phyloP scores from a whole-genome alignment of 2,113 vertebrate species.

The Stercorarius parasiticus region DNA sequence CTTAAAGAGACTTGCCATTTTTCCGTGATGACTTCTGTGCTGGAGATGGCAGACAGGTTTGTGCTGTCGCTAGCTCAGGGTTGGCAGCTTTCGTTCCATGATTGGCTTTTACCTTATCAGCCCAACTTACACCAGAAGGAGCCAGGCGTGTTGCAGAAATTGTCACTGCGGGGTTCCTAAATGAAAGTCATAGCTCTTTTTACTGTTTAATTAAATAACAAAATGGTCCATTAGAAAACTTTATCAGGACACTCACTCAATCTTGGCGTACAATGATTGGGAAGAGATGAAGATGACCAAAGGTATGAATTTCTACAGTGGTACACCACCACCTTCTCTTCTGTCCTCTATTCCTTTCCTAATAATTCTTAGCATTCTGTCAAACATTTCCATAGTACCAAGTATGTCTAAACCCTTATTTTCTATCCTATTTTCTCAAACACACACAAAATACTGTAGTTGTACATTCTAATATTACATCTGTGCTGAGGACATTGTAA shows the following conservation, averaged over 20 bases:
- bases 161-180: constrained; percentile 82
- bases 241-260: neutral
- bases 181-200: neutral
- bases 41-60: constrained; percentile 37
- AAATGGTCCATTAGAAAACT: neutral
- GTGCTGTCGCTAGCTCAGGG: constrained; percentile 35
- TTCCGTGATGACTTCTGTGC: constrained; percentile 75
- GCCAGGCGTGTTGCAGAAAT: constrained; percentile 82
- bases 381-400: neutral
- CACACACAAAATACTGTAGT: neutral
- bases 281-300: neutral
- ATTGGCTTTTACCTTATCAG: constrained; percentile 92
- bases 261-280: neutral
- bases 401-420: neutral
- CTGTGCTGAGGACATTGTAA: neutral
- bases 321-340: neutral
- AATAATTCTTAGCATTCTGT: neutral
- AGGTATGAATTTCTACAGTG: neutral
- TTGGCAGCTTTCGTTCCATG: constrained; percentile 72
- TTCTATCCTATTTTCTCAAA: neutral
- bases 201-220: neutral
- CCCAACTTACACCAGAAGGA: constrained; percentile 91
- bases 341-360: neutral
- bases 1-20: constrained; percentile 72
- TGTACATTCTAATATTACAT: neutral